A percentile compares a stretch with the other conserved stretches of the same genome.
phyloP scores from a whole-genome alignment of 37 sponge, comb jelly and placozoan genomes.

The Cliona cf. orientalis region DNA sequence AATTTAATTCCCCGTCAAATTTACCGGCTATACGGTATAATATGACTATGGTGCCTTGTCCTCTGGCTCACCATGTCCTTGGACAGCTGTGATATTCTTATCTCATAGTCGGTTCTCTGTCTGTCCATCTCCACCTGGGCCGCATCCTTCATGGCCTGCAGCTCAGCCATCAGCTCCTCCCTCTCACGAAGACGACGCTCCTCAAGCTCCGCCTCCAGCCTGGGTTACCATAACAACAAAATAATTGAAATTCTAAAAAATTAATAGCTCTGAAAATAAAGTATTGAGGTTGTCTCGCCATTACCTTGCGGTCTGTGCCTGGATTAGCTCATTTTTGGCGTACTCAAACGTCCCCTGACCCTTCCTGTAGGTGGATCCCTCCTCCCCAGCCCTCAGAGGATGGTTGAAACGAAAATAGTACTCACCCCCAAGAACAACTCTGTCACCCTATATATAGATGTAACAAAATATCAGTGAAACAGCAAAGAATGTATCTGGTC shows the following conservation, averaged over 20 bases:
- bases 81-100: slow-evolving; percentile 21
- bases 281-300: not conserved
- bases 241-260: not conserved
- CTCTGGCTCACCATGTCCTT: slow-evolving; percentile 34
- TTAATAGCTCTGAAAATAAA: not conserved
- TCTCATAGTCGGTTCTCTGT: slow-evolving; percentile 37
- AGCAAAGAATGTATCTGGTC: too few relatives aligned
- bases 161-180: slow-evolving; percentile 69
- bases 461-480: too few relatives aligned
- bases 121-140: slow-evolving; percentile 40
- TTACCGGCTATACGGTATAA: too few relatives aligned
- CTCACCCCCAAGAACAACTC: slow-evolving; percentile 85
- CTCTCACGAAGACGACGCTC: slow-evolving; percentile 66
- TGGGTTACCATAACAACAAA: slow-evolving; percentile 6
- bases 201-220: slow-evolving; percentile 82
- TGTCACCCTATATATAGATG: slow-evolving; percentile 72
- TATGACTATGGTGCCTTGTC: too few relatives aligned
- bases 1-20: too few relatives aligned
- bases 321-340: slow-evolving; percentile 80
- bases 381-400: slow-evolving; percentile 69
- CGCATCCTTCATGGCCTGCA: slow-evolving; percentile 56
- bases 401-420: slow-evolving; percentile 90
- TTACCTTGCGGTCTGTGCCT: slow-evolving; percentile 73
- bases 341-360: slow-evolving; percentile 68
- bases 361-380: not conserved